Evolutionary conservation across 2,113 vertebrate genomes (phyloP).

Genomic region (Sphaerodactylus townsendi): DNA sequence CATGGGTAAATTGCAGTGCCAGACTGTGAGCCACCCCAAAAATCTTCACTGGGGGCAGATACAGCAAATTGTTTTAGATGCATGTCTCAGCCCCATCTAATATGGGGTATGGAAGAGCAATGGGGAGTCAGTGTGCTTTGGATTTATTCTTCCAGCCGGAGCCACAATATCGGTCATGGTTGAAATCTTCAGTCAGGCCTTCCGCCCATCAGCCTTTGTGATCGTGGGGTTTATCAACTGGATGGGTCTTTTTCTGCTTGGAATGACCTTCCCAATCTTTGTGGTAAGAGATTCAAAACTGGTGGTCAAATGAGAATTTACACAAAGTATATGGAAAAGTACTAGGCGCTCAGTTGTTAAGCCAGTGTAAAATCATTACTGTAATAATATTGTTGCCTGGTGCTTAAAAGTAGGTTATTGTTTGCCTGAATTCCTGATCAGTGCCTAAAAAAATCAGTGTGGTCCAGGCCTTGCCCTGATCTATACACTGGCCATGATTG

Average conservation of each 20-base stretch:
- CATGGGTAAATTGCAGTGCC: not conserved
- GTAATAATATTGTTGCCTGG: not conserved
- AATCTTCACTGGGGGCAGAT: not conserved
- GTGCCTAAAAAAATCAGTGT: not conserved
- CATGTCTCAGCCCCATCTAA: no score
- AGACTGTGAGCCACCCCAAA: not conserved
- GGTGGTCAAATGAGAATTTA: no score
- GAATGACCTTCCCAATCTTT: conserved; percentile 70
- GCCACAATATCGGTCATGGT: conserved; percentile 63
- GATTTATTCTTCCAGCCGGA: conserved; percentile 48
- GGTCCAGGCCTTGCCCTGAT: not conserved
- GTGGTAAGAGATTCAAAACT: conserved; percentile 61
- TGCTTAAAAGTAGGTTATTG: not conserved
- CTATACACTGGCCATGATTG: not conserved
- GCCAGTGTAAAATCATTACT: no score
- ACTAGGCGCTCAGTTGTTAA: no score
- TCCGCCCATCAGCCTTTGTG: conserved; percentile 71
- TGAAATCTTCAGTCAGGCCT: conserved; percentile 74
- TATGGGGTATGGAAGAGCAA: not conserved
- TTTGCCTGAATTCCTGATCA: not conserved
- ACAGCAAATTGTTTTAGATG: not conserved
- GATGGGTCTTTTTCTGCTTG: conserved; percentile 69
- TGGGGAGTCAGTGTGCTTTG: no score
- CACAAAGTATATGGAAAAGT: not conserved
- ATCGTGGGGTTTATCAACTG: conserved; percentile 71